Conservation (phyloP, 2,113 vertebrate species). For the Scartelaos histophorus region DNA sequence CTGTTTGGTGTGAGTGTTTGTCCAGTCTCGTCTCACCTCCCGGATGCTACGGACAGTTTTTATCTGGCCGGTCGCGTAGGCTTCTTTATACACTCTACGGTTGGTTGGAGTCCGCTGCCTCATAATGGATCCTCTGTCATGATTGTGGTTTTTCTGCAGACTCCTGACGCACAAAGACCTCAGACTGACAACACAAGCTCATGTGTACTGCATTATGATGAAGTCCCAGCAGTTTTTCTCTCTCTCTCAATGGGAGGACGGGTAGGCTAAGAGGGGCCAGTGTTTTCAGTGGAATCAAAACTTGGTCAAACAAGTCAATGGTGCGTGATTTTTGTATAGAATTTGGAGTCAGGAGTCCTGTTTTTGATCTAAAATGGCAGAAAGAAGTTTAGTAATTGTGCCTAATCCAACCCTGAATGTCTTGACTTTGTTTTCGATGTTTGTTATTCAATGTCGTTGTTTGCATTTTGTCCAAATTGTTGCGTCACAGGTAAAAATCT, state of each 20-base stretch:
- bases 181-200: constrained; percentile 47
- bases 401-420: not conserved
- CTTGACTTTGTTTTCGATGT: not conserved
- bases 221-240: constrained; percentile 29
- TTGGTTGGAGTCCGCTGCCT: constrained; percentile 37
- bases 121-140: constrained; percentile 57
- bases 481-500: too few species aligned
- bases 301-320: not conserved
- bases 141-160: constrained; percentile 56
- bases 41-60: constrained; percentile 35
- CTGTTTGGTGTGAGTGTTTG: constrained; percentile 42
- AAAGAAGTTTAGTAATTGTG: not conserved
- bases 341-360: not conserved
- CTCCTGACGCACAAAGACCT: constrained; percentile 44
- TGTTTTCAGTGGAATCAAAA: constrained; percentile 4
- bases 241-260: constrained; percentile 13
- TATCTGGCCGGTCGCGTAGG: constrained; percentile 32
- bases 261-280: constrained; percentile 3
- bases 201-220: constrained; percentile 61
- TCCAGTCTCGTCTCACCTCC: constrained; percentile 27
- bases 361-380: not conserved
- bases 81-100: not conserved
- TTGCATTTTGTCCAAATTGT: too few species aligned
- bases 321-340: not conserved
- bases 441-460: too few species aligned